Evolutionary conservation across 2,113 vertebrate species (phyloP).

Genomic region (Sylvietta virens): DNA sequence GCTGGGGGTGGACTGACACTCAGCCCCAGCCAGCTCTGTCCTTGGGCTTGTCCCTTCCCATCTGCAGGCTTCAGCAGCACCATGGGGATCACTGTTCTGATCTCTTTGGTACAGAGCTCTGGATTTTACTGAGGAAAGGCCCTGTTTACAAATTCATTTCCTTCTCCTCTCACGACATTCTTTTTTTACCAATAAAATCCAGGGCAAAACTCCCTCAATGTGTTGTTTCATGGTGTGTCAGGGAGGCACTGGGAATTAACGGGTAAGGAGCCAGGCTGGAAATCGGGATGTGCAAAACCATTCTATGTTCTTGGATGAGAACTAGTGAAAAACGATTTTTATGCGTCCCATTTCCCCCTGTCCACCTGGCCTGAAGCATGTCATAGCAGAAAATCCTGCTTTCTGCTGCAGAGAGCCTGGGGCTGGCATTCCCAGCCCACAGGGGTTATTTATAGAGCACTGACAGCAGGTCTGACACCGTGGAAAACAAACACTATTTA

Average conservation of each 20-base stretch:
- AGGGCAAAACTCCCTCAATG: fast-evolving
- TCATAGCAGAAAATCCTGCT: neutral
- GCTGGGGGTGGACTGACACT: neutral
- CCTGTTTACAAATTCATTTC: neutral
- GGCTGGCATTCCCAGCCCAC: neutral
- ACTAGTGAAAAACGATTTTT: neutral
- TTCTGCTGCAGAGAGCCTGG: neutral
- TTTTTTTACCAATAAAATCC: neutral
- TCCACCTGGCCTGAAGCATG: neutral
- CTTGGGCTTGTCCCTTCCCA: neutral
- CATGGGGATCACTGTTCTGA: neutral
- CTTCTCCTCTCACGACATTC: neutral
- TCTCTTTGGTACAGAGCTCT: neutral
- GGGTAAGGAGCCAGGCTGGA: neutral
- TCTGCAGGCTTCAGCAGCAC: neutral
- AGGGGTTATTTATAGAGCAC: neutral
- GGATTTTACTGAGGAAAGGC: neutral
- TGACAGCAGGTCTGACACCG: neutral
- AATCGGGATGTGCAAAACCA: neutral
- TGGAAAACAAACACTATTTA: neutral
- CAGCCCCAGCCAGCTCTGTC: neutral
- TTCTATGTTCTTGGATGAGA: neutral
- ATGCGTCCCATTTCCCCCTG: neutral
- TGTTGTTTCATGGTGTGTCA: neutral
- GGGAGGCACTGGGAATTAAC: neutral